Evolutionary conservation across 2,113 vertebrate genomes (phyloP).

Genomic region (Psammodynastes pulverulentus): DNA sequence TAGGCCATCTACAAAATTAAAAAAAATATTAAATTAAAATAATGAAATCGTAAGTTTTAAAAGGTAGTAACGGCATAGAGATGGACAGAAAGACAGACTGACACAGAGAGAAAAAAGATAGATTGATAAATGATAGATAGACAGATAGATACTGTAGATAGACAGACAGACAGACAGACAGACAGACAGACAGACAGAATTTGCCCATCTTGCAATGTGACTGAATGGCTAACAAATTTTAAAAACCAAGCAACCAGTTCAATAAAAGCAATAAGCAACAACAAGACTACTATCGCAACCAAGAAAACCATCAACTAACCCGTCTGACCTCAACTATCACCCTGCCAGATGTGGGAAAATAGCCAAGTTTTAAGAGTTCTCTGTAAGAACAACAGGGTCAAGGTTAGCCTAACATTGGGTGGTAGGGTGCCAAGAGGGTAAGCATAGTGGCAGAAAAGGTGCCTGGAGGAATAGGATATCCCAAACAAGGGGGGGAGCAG

Average conservation of each 20-base stretch:
- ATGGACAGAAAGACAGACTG: neutral
- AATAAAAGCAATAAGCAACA: neutral
- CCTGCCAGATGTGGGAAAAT: neutral
- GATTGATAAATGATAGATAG: neutral
- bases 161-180: neutral
- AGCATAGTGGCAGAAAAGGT: neutral
- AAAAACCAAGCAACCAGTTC: neutral
- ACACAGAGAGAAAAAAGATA: neutral
- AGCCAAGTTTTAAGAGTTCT: neutral
- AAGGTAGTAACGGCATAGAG: neutral
- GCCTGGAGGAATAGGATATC: neutral
- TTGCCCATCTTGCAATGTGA: neutral
- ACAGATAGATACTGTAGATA: neutral
- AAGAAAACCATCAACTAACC: neutral
- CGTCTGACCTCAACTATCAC: neutral
- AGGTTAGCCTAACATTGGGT: neutral
- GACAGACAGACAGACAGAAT: neutral
- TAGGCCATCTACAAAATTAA: neutral
- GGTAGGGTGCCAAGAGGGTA: neutral
- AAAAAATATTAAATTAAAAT: neutral
- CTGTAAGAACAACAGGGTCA: neutral
- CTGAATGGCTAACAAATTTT: neutral
- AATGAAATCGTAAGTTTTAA: neutral
- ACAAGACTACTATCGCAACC: neutral
- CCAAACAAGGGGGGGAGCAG: neutral